Conservation (phyloP, 1,140 invertebrate species). For the Drosophila aff. region DNA sequence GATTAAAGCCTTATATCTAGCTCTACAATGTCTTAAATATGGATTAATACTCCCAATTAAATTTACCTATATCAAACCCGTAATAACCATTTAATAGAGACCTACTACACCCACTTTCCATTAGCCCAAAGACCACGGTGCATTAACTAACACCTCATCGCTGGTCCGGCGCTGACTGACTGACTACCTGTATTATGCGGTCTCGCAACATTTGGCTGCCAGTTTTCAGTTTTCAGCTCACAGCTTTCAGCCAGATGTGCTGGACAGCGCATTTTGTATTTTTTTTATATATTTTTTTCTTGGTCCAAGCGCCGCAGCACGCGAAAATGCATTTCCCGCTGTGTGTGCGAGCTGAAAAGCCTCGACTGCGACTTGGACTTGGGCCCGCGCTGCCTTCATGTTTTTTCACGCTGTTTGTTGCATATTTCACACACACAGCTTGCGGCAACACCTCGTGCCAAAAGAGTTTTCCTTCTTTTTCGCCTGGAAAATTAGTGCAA, state of each 20-base stretch:
- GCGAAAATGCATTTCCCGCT: conserved; percentile 80
- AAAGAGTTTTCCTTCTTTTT: conserved; percentile 39
- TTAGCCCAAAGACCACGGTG: conserved; percentile 23
- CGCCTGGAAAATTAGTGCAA: conserved; percentile 77
- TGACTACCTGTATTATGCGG: conserved; percentile 76
- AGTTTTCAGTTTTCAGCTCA: conserved; percentile 38
- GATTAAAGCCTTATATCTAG: too few species aligned
- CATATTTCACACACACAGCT: conserved; percentile 83
- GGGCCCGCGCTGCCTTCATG: conserved; percentile 54
- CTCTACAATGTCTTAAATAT: background rate
- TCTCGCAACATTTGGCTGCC: conserved; percentile 43
- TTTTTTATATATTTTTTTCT: background rate
- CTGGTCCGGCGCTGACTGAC: conserved; percentile 45
- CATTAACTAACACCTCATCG: conserved; percentile 51
- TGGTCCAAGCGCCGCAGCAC: conserved; percentile 58
- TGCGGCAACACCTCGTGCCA: conserved; percentile 74
- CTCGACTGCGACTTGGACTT: conserved; percentile 2
- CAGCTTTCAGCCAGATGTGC: conserved; percentile 48
- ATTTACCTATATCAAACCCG: background rate
- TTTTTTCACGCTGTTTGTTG: conserved; percentile 80
- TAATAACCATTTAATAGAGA: background rate
- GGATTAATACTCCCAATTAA: background rate
- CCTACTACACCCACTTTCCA: background rate
- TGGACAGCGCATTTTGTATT: conserved; percentile 5
- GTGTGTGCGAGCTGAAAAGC: conserved; percentile 50